Evolutionary conservation across 2,113 vertebrate species (phyloP).

Genomic region (Ptilonorhynchus violaceus): DNA sequence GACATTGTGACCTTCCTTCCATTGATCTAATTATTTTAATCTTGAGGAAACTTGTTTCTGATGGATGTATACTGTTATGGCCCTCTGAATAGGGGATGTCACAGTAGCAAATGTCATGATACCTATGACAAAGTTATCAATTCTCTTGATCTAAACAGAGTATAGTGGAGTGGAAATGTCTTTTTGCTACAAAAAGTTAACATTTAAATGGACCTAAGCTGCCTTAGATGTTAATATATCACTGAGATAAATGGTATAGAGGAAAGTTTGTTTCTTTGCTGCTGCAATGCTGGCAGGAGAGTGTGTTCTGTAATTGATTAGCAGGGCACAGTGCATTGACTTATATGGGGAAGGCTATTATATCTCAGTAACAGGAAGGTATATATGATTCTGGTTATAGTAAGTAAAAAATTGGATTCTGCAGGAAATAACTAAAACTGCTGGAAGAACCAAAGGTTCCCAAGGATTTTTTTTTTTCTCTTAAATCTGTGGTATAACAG

Average conservation of each 20-base stretch:
- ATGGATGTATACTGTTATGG: not conserved
- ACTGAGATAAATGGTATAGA: slow-evolving; percentile 34
- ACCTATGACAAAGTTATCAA: not conserved
- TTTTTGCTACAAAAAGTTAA: slow-evolving; percentile 13
- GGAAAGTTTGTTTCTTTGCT: slow-evolving; percentile 39
- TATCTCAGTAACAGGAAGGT: slow-evolving; percentile 30
- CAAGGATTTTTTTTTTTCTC: not conserved
- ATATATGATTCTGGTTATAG: not conserved
- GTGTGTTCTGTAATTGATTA: slow-evolving; percentile 55
- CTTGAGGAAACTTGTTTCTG: not conserved
- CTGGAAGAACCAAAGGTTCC: not conserved
- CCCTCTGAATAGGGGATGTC: not conserved
- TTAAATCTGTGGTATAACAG: not conserved
- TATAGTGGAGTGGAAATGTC: not conserved
- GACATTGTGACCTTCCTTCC: not conserved
- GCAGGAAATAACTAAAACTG: slow-evolving; percentile 5
- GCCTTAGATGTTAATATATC: slow-evolving; percentile 3
- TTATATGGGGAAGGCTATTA: slow-evolving; percentile 39
- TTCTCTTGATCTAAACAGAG: not conserved
- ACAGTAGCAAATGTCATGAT: not conserved
- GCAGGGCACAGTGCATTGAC: slow-evolving; percentile 46
- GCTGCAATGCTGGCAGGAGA: not conserved
- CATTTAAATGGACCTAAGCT: slow-evolving; percentile 38
- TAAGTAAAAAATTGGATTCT: slow-evolving; percentile 33
- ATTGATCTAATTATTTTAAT: not conserved